A percentile compares a stretch with the other conserved stretches of the same genome.
These are phyloP conservation scores for Orestias chungarensis DNA, from an alignment of 2,797 vertebrate species.

Conservation along the genomic window DNA sequence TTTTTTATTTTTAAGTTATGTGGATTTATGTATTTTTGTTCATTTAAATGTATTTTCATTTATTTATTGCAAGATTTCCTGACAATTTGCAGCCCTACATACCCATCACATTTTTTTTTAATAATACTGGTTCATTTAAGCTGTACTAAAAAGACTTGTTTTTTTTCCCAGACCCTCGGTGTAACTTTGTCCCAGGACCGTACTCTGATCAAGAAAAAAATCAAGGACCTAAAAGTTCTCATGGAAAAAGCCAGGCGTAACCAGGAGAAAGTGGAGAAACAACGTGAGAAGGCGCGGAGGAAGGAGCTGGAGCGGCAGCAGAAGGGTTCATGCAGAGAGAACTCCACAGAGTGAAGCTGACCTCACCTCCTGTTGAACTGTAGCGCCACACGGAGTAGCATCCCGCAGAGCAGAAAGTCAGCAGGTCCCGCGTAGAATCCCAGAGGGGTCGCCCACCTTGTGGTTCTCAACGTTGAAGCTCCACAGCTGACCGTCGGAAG, in stretches of 20 bases:
- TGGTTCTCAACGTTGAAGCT: slow-evolving; percentile 53
- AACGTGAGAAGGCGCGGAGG: slow-evolving; percentile 86
- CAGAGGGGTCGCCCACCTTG: slow-evolving; percentile 52
- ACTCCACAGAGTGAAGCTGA: slow-evolving; percentile 74
- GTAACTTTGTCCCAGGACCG: slow-evolving; percentile 90
- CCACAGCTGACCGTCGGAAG: slow-evolving; percentile 35
- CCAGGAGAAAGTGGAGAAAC: slow-evolving; percentile 91
- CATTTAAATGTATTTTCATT: too few species aligned
- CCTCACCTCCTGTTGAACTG: slow-evolving; percentile 32
- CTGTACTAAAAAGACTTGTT: background rate
- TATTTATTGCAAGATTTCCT: too few species aligned
- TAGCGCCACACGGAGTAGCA: slow-evolving; percentile 66
- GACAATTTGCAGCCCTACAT: too few species aligned
- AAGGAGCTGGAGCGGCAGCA: slow-evolving; percentile 85
- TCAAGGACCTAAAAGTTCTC: slow-evolving; percentile 93
- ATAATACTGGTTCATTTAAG: background rate
- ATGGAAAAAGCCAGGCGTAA: slow-evolving; percentile 90
- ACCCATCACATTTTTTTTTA: too few species aligned
- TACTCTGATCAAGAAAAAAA: slow-evolving; percentile 90
- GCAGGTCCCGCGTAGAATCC: slow-evolving; percentile 43
- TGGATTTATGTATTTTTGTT: too few species aligned
- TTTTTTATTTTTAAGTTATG: too few species aligned
- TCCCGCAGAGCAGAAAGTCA: slow-evolving; percentile 44
- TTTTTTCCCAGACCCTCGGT: slow-evolving; percentile 83
- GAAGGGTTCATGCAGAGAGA: slow-evolving; percentile 80